phyloP scores from a whole-genome alignment of 2,888 invertebrate genomes.

The Nephrotoma flavescens region DNA sequence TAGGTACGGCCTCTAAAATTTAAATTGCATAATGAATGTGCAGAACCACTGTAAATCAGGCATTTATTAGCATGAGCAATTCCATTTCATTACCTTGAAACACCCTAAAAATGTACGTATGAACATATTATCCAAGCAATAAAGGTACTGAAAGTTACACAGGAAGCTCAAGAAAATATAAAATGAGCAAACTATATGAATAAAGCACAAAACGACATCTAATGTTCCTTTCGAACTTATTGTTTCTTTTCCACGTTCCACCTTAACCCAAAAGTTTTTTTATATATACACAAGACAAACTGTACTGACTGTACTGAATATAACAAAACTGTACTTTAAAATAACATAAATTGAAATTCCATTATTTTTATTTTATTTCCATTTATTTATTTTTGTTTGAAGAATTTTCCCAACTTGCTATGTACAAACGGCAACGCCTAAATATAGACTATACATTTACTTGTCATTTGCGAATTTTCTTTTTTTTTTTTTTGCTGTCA shows the following conservation, averaged over 20 bases:
- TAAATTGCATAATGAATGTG: no score
- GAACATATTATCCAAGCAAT: no score
- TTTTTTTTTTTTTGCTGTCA: no score
- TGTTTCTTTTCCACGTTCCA: background rate
- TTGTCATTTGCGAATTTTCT: background rate
- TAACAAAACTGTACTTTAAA: background rate
- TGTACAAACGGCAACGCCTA: background rate
- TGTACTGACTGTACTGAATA: no score
- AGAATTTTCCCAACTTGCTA: background rate
- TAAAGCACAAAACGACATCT: background rate
- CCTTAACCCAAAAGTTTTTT: background rate
- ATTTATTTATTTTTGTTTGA: background rate
- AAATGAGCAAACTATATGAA: background rate
- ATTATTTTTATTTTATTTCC: background rate
- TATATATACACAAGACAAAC: background rate
- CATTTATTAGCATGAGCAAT: no score
- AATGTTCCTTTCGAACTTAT: background rate
- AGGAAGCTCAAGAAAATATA: background rate
- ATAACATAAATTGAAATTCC: background rate
- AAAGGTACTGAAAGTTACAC: background rate
- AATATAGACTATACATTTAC: background rate
- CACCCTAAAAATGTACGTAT: no score
- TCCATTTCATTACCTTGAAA: no score
- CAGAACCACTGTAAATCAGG: no score
- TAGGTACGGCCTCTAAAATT: no score